Base-by-base conservation (phyloP, 2,888 invertebrate species). In the Cantharis flavilabris region DNA sequence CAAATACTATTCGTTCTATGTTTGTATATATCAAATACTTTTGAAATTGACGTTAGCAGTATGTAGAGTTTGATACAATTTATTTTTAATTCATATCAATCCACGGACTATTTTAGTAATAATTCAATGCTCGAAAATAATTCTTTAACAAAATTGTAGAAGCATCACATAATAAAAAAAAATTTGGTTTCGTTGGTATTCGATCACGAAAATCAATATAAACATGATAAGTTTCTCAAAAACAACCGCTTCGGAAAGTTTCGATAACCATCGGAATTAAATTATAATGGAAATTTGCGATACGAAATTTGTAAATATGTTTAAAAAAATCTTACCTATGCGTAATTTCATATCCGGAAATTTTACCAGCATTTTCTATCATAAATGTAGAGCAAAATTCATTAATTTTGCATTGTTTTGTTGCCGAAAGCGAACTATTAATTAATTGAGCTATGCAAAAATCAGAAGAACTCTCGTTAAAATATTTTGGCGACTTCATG, bases 301-400 rank as follows among this genome's bases (percentile, higher is more conserved):
- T n/a, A 3, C 13, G 5, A 33, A 5, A 13, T 2, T n/a, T n/a
- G 4, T 20, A 49, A 49, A 4, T 7, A 1, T n/a, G 2, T 9
- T 63, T 5, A 5, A n/a, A 49, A 49, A 33, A n/a, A n/a, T 5
- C 13, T 67, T 80, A 85, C 84, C 83, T 85, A 77, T 89, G 89
- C 3, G 88, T 87, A 5, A 88, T 81, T 16, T 88, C 86, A 80
- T 89, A 89, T 49, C 87, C 88, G 26, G 85, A 82, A 14, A 85
- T 79, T 9, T 70, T 74, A 26, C 67, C 69, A 3, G 76, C 64
- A 73, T 86, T 84, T 7, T 83, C 73, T 13, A 80, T 82, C 71
- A 84, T 81, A 26, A 77, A 76, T 11, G 73, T 2, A 23, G 73
- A 65, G 70, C 85, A 85, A 4, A 70, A 67, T 18, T 73, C 30